phyloP scores from a whole-genome alignment of 2,888 invertebrate genomes.

The Oxytorus armatus region DNA sequence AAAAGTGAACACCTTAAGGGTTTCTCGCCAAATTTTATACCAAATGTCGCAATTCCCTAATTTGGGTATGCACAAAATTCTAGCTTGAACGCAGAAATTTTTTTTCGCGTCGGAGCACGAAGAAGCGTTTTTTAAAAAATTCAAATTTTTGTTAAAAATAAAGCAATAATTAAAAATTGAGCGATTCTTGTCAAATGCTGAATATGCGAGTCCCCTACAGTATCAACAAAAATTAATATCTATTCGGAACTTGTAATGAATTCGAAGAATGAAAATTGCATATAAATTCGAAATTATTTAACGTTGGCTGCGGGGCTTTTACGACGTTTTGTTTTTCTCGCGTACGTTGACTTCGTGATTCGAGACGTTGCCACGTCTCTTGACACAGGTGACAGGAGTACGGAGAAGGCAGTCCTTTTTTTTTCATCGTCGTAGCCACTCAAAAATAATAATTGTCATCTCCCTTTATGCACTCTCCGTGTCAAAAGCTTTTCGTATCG shows the following conservation, averaged over 20 bases:
- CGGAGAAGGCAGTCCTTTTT: conserved; percentile 7
- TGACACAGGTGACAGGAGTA: conserved; percentile 16
- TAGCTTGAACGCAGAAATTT: no score
- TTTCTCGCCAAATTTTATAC: no score
- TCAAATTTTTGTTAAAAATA: no score
- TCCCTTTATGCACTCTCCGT: conserved; percentile 41
- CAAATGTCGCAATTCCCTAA: no score
- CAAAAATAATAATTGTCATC: conserved; percentile 60
- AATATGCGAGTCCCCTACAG: no score
- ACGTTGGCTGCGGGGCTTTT: background rate
- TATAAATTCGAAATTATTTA: conserved; percentile 11
- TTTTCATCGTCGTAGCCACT: conserved; percentile 22
- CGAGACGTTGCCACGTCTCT: background rate
- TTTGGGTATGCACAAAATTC: no score
- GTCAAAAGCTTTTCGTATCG: conserved; percentile 49
- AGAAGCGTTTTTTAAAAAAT: no score
- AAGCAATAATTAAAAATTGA: no score
- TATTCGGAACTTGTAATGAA: background rate
- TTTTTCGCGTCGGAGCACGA: no score
- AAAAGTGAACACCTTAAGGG: no score
- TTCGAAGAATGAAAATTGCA: background rate
- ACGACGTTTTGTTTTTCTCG: background rate
- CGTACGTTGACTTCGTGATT: background rate
- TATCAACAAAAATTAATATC: conserved; percentile 1
- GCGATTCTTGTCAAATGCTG: no score